Conservation (phyloP, 2,888 invertebrate species). For the Leptinotarsa rubiginosa region DNA sequence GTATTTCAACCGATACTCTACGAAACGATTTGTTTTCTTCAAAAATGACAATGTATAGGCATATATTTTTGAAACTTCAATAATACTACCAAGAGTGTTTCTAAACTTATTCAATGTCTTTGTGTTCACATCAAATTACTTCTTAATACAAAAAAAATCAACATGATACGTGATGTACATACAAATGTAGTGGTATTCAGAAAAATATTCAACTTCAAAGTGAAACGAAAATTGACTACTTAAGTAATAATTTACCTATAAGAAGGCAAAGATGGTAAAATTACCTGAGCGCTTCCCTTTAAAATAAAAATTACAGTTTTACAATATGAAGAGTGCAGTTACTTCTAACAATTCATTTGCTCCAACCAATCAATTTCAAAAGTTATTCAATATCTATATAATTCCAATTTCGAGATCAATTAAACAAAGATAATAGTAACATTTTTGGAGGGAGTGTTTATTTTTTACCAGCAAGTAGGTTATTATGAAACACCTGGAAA, state of each 20-base stretch:
- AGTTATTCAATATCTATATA: background rate
- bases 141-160: background rate
- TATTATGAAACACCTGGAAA: background rate
- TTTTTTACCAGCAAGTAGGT: background rate
- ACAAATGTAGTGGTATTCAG: constrained; percentile 25
- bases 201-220: constrained; percentile 8
- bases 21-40: constrained; percentile 36
- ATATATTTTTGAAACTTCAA: constrained; percentile 24
- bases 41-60: constrained; percentile 31
- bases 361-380: constrained; percentile 7
- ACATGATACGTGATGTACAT: constrained; percentile 27
- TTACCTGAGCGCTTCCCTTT: constrained; percentile 64
- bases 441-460: background rate
- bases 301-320: constrained; percentile 9
- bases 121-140: constrained; percentile 14
- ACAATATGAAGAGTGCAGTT: constrained; percentile 10
- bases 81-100: constrained; percentile 22
- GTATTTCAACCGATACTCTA: constrained; percentile 29
- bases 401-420: background rate
- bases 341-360: constrained; percentile 1
- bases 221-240: constrained; percentile 43
- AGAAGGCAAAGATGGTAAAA: constrained; percentile 65
- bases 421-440: background rate
- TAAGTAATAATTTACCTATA: constrained; percentile 49
- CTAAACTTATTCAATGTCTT: background rate